Base-by-base conservation (phyloP, 2,888 invertebrate species). In the Philereme transversata region DNA sequence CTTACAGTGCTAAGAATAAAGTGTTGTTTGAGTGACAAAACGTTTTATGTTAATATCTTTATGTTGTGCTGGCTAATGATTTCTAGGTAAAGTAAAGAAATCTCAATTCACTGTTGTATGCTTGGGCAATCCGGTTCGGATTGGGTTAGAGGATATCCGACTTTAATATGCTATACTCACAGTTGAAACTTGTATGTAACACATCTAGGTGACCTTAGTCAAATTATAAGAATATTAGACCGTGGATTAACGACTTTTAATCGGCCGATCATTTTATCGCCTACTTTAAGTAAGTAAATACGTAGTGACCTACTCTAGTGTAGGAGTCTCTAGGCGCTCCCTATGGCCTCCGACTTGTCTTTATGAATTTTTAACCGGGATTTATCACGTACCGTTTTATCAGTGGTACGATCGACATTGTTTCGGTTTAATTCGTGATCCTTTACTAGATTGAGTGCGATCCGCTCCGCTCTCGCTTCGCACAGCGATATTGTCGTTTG, bases 1-100 rank as follows among this genome's bases (percentile, higher is more conserved):
- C 69, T 65, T 79, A 78, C 73, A 74, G 81, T 82, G 82, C 74
- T 83, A 82, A 82, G 82, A 70, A 72, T 80, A 82, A 78, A 84
- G 82, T 83, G 83, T 81, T 77, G 75, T 79, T 79, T 77, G 78
- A 79, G 81, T 81, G 79, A 75, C 73, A 57, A 58, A 74, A 69
- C 66, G 68, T 73, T 75, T 63, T 76, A 73, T 74, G 75, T 78
- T 75, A 63, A 71, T 64, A 60, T 50, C 59, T 67, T 62, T 71
- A 73, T 73, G 73, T 72, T 69, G 72, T 73, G 75, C 73, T 70
- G 72, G 74, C 64, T 66, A 57, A 70, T 68, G 70, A 67, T 67
- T 69, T 69, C 57, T 64, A 50, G 57, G 60, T 11, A 51, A 57
- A 57, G 61, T 62, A 65, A 64, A 54, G 64, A 67, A 69, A 69